Evolutionary conservation across 2,113 vertebrate genomes (phyloP).

Genomic region (Cheilinus undulatus): DNA sequence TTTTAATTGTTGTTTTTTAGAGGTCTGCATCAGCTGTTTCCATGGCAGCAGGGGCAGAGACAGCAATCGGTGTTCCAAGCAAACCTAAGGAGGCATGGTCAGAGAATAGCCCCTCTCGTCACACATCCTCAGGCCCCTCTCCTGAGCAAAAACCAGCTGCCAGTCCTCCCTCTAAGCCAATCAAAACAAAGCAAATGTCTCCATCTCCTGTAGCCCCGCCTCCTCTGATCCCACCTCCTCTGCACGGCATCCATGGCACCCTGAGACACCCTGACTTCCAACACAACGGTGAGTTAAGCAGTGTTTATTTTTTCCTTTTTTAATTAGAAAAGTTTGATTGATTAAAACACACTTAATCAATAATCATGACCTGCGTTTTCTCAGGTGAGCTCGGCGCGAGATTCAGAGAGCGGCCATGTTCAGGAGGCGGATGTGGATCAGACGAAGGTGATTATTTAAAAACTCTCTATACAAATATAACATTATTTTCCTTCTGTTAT

Average conservation of each 20-base stretch:
- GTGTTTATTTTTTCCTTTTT: too few relatives aligned
- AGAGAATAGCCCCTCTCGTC: background rate
- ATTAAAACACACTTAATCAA: too few relatives aligned
- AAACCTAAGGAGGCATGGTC: slow-evolving; percentile 37
- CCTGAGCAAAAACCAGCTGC: background rate
- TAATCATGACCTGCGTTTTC: background rate
- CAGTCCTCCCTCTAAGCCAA: slow-evolving; percentile 33
- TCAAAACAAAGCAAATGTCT: slow-evolving; percentile 10
- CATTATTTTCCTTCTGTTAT: background rate
- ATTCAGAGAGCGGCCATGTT: slow-evolving; percentile 46
- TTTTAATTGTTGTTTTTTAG: slow-evolving; percentile 20
- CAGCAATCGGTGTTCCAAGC: fast-evolving
- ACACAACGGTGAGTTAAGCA: slow-evolving; percentile 70
- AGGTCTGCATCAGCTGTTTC: slow-evolving; percentile 13
- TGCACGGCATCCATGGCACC: slow-evolving; percentile 61
- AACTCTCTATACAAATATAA: too few relatives aligned
- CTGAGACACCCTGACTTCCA: slow-evolving; percentile 73
- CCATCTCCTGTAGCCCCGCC: slow-evolving; percentile 2
- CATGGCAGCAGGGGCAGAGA: background rate
- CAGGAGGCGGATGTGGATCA: slow-evolving; percentile 34
- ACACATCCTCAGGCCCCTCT: background rate
- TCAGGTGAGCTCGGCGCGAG: slow-evolving; percentile 69
- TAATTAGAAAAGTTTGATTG: too few relatives aligned
- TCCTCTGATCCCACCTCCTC: background rate
- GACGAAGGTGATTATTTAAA: slow-evolving; percentile 57